A percentile compares a stretch with the other conserved stretches of the same genome.
Conservation (phyloP, 2,797 vertebrate genomes). For the Anas acuta region DNA sequence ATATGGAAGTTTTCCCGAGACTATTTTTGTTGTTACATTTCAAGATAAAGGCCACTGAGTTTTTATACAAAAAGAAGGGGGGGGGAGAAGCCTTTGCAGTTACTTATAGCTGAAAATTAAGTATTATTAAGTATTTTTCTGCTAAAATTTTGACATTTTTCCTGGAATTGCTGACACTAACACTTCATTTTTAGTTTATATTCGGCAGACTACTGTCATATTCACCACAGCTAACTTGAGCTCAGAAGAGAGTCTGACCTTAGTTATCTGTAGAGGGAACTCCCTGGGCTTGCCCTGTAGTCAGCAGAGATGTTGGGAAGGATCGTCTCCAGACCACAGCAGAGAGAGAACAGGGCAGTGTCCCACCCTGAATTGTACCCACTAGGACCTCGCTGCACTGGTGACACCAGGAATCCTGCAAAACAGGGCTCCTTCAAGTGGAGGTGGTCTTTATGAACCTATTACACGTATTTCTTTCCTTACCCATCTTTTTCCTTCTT, state of each 20-base stretch:
- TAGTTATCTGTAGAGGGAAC: constrained; percentile 45
- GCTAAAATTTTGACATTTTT: constrained; percentile 24
- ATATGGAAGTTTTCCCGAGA: neutral
- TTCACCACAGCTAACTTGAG: neutral
- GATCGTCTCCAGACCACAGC: neutral
- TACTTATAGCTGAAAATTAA: constrained; percentile 42
- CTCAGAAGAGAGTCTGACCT: constrained; percentile 16
- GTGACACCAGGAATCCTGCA: neutral
- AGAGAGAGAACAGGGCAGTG: neutral
- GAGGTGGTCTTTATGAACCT: neutral
- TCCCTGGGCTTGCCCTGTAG: neutral
- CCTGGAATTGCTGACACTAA: constrained; percentile 39
- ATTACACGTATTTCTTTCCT: neutral
- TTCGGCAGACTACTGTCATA: constrained; percentile 7
- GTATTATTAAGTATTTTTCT: constrained; percentile 54
- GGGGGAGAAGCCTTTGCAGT: neutral
- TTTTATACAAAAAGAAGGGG: neutral
- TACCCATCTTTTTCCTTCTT: neutral
- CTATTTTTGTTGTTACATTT: constrained; percentile 35
- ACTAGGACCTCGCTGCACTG: neutral
- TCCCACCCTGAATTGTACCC: accelerated
- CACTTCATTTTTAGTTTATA: neutral
- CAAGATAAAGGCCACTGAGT: neutral
- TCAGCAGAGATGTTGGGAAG: neutral
- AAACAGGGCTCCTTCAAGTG: neutral